Conservation (phyloP, 1,140 invertebrate species). For the Gonioctena quinquepunctata region DNA sequence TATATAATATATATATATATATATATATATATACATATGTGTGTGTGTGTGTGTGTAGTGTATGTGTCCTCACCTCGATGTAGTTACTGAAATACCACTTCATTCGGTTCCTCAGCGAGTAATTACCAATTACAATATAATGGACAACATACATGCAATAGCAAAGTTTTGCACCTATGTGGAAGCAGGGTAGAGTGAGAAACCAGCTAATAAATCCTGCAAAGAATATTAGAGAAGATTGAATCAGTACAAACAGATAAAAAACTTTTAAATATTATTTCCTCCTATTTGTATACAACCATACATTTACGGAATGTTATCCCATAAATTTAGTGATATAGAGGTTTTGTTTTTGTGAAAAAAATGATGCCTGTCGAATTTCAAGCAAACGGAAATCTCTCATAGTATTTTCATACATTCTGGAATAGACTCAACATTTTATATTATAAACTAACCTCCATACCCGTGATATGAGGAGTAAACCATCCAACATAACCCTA, state of each 20-base stretch:
- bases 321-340: no score
- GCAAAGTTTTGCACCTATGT: constrained; percentile 21
- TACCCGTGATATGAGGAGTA: constrained; percentile 19
- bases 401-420: no score
- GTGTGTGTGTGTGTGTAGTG: neutral
- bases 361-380: neutral
- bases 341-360: no score
- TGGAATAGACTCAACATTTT: no score
- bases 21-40: no score
- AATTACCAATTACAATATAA: neutral
- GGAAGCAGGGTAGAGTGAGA: constrained; percentile 1
- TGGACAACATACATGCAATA: constrained; percentile 27
- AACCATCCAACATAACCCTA: constrained; percentile 18
- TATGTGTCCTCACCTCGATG: neutral
- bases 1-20: no score
- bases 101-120: neutral
- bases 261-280: no score
- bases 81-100: constrained; percentile 10
- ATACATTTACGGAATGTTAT: no score
- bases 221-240: neutral
- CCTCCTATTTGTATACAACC: no score
- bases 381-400: no score
- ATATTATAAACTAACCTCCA: neutral
- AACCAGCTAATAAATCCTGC: constrained; percentile 22
- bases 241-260: no score